phyloP scores from a whole-genome alignment of 2,888 invertebrate species.

The Tenodera sinensis region DNA sequence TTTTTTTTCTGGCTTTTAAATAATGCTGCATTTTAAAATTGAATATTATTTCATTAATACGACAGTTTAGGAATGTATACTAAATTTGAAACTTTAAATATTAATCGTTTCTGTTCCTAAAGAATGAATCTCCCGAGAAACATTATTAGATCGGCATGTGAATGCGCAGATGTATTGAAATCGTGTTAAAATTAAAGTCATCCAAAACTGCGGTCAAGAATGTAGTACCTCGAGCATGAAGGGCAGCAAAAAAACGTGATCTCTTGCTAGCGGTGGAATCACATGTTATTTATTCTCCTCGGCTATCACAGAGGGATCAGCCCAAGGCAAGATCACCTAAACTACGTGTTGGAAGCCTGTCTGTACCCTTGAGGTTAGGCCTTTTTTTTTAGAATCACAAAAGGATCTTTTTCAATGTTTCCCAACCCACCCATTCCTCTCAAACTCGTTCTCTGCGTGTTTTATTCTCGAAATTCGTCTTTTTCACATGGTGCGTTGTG shows the following conservation, averaged over 20 bases:
- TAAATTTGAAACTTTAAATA: too few species aligned
- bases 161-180: too few species aligned
- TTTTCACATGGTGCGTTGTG: neutral
- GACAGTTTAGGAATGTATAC: too few species aligned
- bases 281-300: neutral
- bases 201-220: neutral
- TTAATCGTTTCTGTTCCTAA: too few species aligned
- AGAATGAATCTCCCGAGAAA: too few species aligned
- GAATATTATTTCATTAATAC: too few species aligned
- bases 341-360: neutral
- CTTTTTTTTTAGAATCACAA: neutral
- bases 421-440: neutral
- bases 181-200: too few species aligned
- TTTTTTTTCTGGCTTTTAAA: too few species aligned
- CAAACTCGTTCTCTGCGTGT: neutral
- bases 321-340: neutral
- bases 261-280: neutral
- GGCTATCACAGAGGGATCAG: neutral
- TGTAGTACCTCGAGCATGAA: neutral
- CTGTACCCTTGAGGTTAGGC: neutral
- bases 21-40: too few species aligned
- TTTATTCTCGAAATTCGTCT: neutral
- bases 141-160: too few species aligned
- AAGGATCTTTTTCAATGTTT: neutral
- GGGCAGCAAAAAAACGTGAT: neutral